Base-by-base conservation (phyloP, 2,888 invertebrate species). In the Villa cingulata region DNA sequence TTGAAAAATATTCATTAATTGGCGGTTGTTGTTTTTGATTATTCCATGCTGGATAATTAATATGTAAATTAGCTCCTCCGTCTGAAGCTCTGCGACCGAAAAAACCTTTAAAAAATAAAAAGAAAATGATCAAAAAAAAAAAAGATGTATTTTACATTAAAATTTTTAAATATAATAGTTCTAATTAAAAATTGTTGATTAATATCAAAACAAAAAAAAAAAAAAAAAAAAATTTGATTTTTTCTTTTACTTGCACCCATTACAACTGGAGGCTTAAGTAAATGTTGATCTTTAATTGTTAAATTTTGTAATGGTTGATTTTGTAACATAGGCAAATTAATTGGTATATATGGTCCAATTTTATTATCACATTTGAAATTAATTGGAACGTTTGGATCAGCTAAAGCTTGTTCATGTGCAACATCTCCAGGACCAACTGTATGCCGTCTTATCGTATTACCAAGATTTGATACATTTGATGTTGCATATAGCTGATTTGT, bases 381-480 rank as follows among this genome's bases (percentile, higher is more conserved):
- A 32, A 69, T 64, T 50, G 62, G 58, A 43, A 63, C 63, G 53
- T 64, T 57, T 0, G 68, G 64, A 63, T 68, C 73, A 55, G 72
- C 74, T 56, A 78, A 70, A n/a, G 74, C 82, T 73, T 86, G 86
- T 56, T 86, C 83, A 60, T 89, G 89, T 0, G 86, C 77, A 32
- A 87, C 82, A 72, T 92, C 90, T 4, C 91, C 91, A 0, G 90
- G 90, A 0, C 94, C 94, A 1, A 95, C 92, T 0, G 95, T 95
- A 65, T 95, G 94, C 18, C 94, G 73, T 37, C 94, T 73, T 43
- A 84, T 80, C 40, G 59, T 36, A 57, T 57, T 29, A 54, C 52
- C 5, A 60, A 46, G 12, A 48, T n/a, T 41, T 39, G 42, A 34
- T n/a, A n/a, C n/a, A n/a, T n/a, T n/a, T n/a, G n/a, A n/a, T n/a